phyloP scores from a whole-genome alignment of 2,888 invertebrate genomes.

The Dexiosoma caninum region DNA sequence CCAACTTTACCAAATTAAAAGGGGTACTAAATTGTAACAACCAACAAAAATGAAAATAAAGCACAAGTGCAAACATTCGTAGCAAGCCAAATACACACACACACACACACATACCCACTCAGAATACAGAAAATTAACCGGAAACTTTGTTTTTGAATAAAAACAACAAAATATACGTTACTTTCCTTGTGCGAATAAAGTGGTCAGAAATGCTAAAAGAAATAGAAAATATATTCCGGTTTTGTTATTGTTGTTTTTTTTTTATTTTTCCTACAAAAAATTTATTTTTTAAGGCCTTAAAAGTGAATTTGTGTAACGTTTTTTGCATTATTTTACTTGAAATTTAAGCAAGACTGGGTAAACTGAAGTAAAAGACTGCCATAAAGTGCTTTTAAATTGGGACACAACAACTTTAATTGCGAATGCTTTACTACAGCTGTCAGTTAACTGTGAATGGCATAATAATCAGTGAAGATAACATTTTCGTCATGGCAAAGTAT shows the following conservation, averaged over 20 bases:
- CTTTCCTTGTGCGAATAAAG: background rate
- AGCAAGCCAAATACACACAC: background rate
- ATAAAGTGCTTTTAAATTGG: no score
- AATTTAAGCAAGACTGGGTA: no score
- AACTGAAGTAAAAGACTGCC: no score
- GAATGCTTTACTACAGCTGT: no score
- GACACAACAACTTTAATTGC: no score
- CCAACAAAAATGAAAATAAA: background rate
- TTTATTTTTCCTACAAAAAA: no score
- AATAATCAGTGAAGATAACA: no score
- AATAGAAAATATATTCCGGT: background rate
- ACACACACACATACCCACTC: background rate
- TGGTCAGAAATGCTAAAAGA: background rate
- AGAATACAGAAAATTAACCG: constrained; percentile 15
- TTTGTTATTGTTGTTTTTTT: background rate
- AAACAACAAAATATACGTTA: background rate
- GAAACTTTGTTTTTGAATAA: constrained; percentile 20
- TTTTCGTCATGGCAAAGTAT: no score
- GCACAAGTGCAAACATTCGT: constrained; percentile 24
- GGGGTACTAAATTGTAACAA: constrained; percentile 3
- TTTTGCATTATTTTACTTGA: no score
- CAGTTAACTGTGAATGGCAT: no score
- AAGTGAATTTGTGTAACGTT: no score
- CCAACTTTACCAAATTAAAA: constrained; percentile 39
- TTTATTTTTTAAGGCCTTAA: background rate